Evolutionary conservation across 2,797 vertebrate genomes (phyloP).

Genomic region (Serranus cabrilla): DNA sequence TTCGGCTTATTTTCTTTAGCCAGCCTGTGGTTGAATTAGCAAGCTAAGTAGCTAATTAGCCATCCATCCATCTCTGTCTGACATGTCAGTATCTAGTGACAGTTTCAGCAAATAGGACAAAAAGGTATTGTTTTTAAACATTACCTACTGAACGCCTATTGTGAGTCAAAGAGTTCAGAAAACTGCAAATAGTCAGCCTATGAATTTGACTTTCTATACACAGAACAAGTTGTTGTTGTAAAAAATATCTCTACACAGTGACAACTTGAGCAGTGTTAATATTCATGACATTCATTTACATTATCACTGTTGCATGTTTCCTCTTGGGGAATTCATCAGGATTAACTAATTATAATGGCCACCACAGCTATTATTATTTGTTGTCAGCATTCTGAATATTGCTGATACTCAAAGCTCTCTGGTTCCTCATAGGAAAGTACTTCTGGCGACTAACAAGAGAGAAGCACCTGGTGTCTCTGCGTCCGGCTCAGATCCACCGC

Average conservation of each 20-base stretch:
- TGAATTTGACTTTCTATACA: not conserved
- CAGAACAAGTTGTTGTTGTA: not conserved
- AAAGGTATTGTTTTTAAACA: too few relatives aligned
- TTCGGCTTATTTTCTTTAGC: too few relatives aligned
- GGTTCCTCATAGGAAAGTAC: conserved; percentile 88
- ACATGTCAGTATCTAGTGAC: too few relatives aligned
- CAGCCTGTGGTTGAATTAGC: too few relatives aligned
- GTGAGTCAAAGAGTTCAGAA: not conserved
- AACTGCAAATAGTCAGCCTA: not conserved
- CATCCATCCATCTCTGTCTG: too few relatives aligned
- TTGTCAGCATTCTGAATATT: not conserved
- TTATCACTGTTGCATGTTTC: not conserved
- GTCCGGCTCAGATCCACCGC: conserved; percentile 94
- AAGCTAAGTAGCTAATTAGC: too few relatives aligned
- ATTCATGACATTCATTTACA: not conserved
- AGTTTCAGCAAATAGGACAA: too few relatives aligned
- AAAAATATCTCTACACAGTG: not conserved
- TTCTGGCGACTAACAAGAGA: conserved; percentile 97
- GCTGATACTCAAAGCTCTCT: not conserved
- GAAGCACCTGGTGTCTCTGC: conserved; percentile 94
- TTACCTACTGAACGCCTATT: not conserved
- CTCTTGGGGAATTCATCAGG: not conserved
- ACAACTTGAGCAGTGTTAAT: not conserved
- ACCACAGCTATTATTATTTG: too few relatives aligned
- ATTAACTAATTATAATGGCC: not conserved